Evolutionary conservation across 2,113 vertebrate species (phyloP).

Genomic region (Erpornis zantholeuca): DNA sequence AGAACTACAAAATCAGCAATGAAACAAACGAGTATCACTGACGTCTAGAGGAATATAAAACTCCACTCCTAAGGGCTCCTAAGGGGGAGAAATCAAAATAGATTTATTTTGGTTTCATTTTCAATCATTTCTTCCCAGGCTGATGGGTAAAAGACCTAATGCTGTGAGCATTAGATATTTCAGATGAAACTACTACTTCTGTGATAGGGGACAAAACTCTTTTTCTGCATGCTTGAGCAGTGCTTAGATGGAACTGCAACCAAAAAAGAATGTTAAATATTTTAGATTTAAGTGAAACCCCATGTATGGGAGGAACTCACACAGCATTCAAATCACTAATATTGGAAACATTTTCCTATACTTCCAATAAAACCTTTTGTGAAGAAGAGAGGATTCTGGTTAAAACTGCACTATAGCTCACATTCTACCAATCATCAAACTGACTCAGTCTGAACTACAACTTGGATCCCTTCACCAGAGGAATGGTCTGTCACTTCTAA

Average conservation of each 20-base stretch:
- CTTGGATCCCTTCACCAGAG: neutral
- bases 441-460: neutral
- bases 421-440: neutral
- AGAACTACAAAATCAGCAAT: neutral
- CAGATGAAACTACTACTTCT: neutral
- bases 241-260: neutral
- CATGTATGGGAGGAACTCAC: neutral
- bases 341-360: neutral
- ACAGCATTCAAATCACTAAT: neutral
- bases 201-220: neutral
- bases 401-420: neutral
- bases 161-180: neutral
- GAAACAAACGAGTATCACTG: neutral
- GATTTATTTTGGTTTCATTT: neutral
- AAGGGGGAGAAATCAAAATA: neutral
- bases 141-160: neutral
- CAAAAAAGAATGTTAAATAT: neutral
- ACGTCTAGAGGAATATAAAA: neutral
- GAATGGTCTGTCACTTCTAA: neutral
- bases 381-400: neutral
- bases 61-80: neutral
- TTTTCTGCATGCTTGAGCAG: neutral
- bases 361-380: neutral
- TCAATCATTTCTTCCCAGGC: neutral
- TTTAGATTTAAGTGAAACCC: neutral